These are phyloP conservation scores for Halictus ligatus DNA, from an alignment of 2,888 invertebrate genomes.

Conservation along the genomic window DNA sequence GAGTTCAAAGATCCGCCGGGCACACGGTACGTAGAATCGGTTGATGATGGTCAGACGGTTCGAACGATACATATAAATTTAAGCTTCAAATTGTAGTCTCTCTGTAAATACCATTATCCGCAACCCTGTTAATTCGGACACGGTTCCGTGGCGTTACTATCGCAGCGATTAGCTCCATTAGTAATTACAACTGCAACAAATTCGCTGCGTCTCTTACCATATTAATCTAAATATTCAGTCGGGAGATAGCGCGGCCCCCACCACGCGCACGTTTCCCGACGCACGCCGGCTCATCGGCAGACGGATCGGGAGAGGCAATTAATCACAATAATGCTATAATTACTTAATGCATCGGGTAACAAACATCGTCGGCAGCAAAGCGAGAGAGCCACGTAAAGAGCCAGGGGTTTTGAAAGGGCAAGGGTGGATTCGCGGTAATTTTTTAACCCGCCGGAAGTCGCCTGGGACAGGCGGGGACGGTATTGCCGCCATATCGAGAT, in stretches of 20 bases:
- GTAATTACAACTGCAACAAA: neutral
- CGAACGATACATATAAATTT: no score
- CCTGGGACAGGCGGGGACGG: conserved; percentile 28
- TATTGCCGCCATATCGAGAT: conserved; percentile 55
- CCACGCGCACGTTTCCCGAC: neutral
- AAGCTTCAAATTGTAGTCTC: neutral
- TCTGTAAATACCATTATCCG: neutral
- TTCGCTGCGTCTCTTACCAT: neutral
- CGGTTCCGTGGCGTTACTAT: neutral
- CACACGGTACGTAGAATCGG: no score
- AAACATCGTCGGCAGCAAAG: conserved; percentile 27
- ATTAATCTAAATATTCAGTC: conserved; percentile 10
- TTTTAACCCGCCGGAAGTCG: conserved; percentile 47
- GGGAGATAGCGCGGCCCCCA: conserved; percentile 11
- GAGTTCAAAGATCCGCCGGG: no score
- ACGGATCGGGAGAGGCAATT: conserved; percentile 44
- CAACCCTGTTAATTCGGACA: neutral
- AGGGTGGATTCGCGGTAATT: conserved; percentile 46
- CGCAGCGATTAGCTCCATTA: neutral
- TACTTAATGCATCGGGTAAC: conserved; percentile 53
- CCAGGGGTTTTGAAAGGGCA: conserved; percentile 26
- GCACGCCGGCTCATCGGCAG: neutral
- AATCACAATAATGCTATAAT: conserved; percentile 54
- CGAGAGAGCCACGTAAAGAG: conserved; percentile 16
- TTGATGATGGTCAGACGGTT: no score